Base-by-base conservation (phyloP, 2,797 vertebrate genomes). In the Peromyscus attwateri region DNA sequence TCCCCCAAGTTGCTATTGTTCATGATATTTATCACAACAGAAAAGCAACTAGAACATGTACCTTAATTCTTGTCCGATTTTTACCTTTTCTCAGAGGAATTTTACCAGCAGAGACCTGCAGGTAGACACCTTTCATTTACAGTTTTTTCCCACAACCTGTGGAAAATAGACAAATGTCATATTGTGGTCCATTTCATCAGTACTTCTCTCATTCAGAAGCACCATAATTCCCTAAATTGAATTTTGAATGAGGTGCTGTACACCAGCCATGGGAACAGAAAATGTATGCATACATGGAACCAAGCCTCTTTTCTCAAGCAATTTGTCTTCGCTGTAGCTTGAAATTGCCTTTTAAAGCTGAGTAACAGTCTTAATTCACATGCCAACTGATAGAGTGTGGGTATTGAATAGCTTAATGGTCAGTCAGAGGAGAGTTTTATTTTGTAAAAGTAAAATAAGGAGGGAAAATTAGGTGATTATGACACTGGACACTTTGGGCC, bases 211-310 rank as follows among this genome's bases (percentile, higher is more conserved):
- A 95, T 97, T 97, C 71, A 90, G 40, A 94, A 97, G 73, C 95
- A 57, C 88, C 81, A 75, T 97, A 96, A 97, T 97, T 98, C 85
- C 85, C 94, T 43, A 97, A 98, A 98, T 98, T 97, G 96, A 97
- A 98, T 98, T 98, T 95, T 95, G 97, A 98, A 97, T 97, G 96
- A 98, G 87, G 88, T 23, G 37, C 55, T 60, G 17, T 95, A 95
- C 94, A 80, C 57, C 87, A 43, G 87, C 76, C 66, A 66, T 7
- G 43, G 76, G 52, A 89, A 87, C 73, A 96, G 82, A 76, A 91
- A 91, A 77, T 91, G 46, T 60, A 84, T 64, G 60, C 57, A 82
- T 83, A 94, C 84, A 91, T 94, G 62, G 87, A 96, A 93, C 75
- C 80, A 84, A 95, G 92, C 6, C 37, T 95, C 91, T 97, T 95